phyloP scores from a whole-genome alignment of 1,140 invertebrate genomes.

The Pogonomyrmex barbatus region DNA sequence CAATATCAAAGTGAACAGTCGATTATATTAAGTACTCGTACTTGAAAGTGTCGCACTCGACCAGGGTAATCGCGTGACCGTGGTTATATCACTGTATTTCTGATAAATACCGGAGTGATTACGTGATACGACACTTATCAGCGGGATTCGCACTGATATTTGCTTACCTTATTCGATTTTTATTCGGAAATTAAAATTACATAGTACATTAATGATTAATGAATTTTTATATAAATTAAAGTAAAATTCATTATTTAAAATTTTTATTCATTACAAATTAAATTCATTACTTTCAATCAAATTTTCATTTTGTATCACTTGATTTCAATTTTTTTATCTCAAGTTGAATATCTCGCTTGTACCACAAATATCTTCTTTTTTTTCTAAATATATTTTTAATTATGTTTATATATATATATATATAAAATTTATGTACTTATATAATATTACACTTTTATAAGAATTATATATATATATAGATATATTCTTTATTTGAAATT shows the following conservation, averaged over 20 bases:
- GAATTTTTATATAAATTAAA: too few relatives aligned
- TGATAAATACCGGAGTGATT: constrained; percentile 17
- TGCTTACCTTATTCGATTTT: neutral
- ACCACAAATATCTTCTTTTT: neutral
- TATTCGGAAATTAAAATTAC: neutral
- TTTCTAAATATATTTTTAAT: too few relatives aligned
- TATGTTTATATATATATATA: too few relatives aligned
- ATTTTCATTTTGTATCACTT: neutral
- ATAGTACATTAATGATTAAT: neutral
- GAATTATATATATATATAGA: constrained; percentile 6
- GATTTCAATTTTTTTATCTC: neutral
- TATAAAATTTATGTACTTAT: neutral
- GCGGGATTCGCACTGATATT: neutral
- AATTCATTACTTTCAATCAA: neutral
- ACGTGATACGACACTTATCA: neutral
- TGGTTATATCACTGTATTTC: constrained; percentile 36
- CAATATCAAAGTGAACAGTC: constrained; percentile 29
- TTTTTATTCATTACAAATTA: too few relatives aligned
- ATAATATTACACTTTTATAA: neutral
- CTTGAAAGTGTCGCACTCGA: constrained; percentile 19
- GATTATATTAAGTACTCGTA: constrained; percentile 28
- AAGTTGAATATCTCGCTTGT: neutral
- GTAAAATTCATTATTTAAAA: too few relatives aligned
- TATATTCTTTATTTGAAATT: neutral
- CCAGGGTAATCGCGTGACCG: neutral